phyloP scores from a whole-genome alignment of 2,113 vertebrate genomes.

The Malurus melanocephalus region DNA sequence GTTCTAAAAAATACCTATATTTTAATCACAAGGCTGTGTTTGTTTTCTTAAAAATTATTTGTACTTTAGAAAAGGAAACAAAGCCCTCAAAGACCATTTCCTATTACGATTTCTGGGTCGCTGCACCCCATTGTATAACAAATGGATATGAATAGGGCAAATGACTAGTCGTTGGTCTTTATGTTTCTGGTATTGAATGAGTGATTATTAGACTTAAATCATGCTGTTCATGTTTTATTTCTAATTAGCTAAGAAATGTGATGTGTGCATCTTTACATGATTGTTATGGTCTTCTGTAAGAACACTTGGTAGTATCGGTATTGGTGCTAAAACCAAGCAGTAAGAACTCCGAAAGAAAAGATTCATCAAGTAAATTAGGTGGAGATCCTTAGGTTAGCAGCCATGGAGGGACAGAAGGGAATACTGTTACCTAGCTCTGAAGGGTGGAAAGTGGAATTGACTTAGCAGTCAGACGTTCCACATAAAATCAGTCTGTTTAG shows the following conservation, averaged over 20 bases:
- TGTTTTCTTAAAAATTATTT: neutral
- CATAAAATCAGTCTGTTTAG: slow-evolving; percentile 4
- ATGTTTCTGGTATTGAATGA: neutral
- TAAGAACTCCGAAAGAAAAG: neutral
- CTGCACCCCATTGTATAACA: neutral
- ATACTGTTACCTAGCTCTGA: neutral
- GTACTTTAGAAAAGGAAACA: neutral
- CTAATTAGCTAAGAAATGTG: neutral
- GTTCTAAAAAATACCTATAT: neutral
- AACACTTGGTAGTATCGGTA: neutral
- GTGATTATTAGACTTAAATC: neutral
- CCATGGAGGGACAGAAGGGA: neutral
- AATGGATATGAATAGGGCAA: neutral
- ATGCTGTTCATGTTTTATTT: neutral
- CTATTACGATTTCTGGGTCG: neutral
- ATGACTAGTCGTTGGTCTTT: neutral
- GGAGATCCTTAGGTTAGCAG: neutral
- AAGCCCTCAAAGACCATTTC: neutral
- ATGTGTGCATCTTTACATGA: neutral
- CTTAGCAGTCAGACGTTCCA: neutral
- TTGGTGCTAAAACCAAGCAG: neutral
- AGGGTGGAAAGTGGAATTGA: neutral
- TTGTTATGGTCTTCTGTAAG: neutral
- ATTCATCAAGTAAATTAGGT: neutral
- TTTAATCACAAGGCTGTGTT: neutral